Percentiles rank a stretch among this genome's conserved stretches.
Conservation (phyloP, 2,797 vertebrate genomes). For the Labroides dimidiatus region DNA sequence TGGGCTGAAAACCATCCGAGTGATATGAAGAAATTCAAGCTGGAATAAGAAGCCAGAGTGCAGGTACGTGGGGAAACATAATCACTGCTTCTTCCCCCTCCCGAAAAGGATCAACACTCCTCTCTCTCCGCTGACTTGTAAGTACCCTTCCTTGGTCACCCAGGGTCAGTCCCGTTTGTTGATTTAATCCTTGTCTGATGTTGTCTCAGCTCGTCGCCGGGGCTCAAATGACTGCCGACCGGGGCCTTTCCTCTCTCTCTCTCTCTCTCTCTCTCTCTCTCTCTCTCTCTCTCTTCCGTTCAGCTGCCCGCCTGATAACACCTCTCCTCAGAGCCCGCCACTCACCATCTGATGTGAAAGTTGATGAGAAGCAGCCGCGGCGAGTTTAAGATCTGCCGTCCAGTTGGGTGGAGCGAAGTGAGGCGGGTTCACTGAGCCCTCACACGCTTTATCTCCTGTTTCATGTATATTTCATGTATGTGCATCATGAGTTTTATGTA, state of each 20-base stretch:
- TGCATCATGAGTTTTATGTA: too few species aligned
- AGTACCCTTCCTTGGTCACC: conserved; percentile 60
- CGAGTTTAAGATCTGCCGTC: conserved; percentile 43
- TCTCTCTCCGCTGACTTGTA: conserved; percentile 54
- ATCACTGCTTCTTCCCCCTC: neutral
- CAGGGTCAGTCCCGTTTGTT: conserved; percentile 68
- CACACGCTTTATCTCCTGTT: too few species aligned
- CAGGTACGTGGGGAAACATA: too few species aligned
- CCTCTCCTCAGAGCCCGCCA: conserved; percentile 47
- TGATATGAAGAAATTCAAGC: too few species aligned
- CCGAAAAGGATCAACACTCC: conserved; percentile 48
- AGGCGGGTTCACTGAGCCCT: too few species aligned
- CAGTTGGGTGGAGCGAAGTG: conserved; percentile 34
- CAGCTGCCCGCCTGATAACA: conserved; percentile 64
- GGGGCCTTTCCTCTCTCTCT: neutral
- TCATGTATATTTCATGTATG: too few species aligned
- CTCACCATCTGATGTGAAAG: conserved; percentile 68
- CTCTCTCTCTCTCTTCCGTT: conserved; percentile 15
- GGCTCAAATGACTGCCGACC: conserved; percentile 61
- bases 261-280: neutral
- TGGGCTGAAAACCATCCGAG: too few species aligned
- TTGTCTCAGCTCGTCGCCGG: conserved; percentile 67
- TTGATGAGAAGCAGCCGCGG: conserved; percentile 62
- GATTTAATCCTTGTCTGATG: conserved; percentile 79
- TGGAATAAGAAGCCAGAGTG: too few species aligned